Evolutionary conservation across 30 jellyfish, hydroid and myxozoan genomes (phyloP).

Genomic region (Turritopsis rubra): DNA sequence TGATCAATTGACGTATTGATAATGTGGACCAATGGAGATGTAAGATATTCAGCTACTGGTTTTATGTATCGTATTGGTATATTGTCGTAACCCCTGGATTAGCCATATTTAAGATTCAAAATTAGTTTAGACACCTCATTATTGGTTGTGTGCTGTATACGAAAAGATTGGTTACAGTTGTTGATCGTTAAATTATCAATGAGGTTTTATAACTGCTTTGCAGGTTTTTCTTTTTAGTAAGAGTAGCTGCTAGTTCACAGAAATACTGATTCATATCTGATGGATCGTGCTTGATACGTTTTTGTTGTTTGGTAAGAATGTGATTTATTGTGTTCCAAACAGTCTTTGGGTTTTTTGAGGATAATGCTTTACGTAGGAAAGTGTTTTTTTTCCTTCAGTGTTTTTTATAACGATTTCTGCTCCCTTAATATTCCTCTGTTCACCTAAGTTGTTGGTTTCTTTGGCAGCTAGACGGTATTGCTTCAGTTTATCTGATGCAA

Average conservation of each 20-base stretch:
- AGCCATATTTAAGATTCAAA: no score
- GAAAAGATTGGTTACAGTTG: neutral
- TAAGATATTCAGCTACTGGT: no score
- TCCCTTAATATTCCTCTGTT: neutral
- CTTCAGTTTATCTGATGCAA: slow-evolving; percentile 1
- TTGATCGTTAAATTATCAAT: neutral
- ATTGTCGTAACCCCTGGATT: no score
- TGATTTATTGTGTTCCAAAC: neutral
- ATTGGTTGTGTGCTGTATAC: neutral
- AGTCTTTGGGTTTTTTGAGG: neutral
- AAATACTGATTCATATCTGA: neutral
- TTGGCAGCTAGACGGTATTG: neutral
- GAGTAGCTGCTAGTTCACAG: neutral
- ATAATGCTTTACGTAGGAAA: neutral
- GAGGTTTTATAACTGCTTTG: neutral
- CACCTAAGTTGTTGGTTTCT: neutral
- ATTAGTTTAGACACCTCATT: neutral
- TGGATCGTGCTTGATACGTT: neutral
- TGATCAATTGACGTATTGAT: no score
- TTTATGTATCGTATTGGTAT: no score
- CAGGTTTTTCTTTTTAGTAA: neutral
- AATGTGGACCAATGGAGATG: no score
- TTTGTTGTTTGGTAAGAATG: neutral
- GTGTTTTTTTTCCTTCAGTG: neutral
- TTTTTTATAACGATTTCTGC: neutral